Base-by-base conservation (phyloP, 2,888 invertebrate genomes). In the Idaea straminata region DNA sequence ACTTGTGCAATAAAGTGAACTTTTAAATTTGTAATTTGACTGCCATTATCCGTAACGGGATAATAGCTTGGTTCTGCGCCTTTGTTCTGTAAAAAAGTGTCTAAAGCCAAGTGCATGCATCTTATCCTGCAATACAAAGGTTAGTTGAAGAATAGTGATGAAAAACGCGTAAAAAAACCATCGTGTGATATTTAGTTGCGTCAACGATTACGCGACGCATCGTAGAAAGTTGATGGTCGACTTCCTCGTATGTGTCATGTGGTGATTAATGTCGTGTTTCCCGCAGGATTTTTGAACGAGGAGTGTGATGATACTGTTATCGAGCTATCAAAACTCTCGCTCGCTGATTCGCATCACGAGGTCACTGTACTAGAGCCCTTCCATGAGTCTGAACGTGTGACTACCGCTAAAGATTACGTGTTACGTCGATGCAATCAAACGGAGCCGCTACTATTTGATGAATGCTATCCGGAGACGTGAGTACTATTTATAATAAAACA, bases 391-490 rank as follows among this genome's bases (percentile, higher is more conserved):
- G 83, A 75, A 69, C 89, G 91, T 64, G 77, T 84, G 75, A 77
- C 85, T 47, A 86, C 88, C 68, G 91, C 93, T 61, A 84, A 87
- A 71, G 93, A 92, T 77, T 91, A 89, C 88, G 93, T 93, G 88
- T 89, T 96, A 72, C 93, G 94, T 79, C 94, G 94, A 86, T 97
- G 96, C 85, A 91, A 91, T 72, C 96, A 96, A 87, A 86, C 92
- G 35, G 93, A 94, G 72, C 93, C 95, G 60, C 78, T 95, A 72
- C 85, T 87, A 67, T 96, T 96, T 90, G 92, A 94, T 84, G 92
- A 94, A 87, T 94, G 94, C 83, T 96, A 96, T 87, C 94, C 95
- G 71, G 90, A 94, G 77, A 84, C 92, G 95, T 95, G 83, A 93
- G 94, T 91, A 81, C 7, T 7, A 10, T 7, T 34, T 15, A 59